Base-by-base conservation (phyloP, 2,113 vertebrate genomes). In the Noctilio leporinus region DNA sequence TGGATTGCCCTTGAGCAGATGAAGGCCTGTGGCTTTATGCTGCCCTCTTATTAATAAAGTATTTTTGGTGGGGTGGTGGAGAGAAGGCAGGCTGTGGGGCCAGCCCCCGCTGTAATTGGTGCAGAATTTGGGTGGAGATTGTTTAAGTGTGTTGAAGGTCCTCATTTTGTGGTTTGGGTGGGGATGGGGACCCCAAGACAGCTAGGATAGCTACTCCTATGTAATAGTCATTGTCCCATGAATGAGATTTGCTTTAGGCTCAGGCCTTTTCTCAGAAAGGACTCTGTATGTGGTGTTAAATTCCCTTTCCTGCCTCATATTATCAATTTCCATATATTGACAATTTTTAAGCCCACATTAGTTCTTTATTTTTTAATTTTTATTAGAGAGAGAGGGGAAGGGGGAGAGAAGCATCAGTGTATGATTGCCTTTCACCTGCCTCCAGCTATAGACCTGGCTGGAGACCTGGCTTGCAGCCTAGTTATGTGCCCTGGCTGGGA, bases 41-140 rank as follows among this genome's bases (percentile, higher is more conserved):
- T 70, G 81, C 77, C 94, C 82, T 97, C 49, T 97, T 82, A 97
- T 97, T 97, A 96, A 96, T 97, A 93, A 92, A 86, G 92, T 97
- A 97, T 97, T 97, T 97, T 97, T 86, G 89, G 96, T 38, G 2
- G 51, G 35, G 15, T 51, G 59, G 92, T 77, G n/a, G 80, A 73
- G 89, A 69, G 86, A 40, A 76, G 89, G 91, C 95, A 62, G 75
- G 40, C 53, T 40, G 22, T 84, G 86, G 43, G 73, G 76, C 62
- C 35, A 82, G 64, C 86, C 80, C 76, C 75, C 51, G 49, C 3
- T 95, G 65, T 96, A 97, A 97, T 96, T 95, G 95, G 95, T 96
- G 96, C 94, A 92, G 96, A 92, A 96, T 97, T 96, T 96, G 95
- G 93, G 95, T 97, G 95, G 95, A 64, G 72, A 82, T 30, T 92